A percentile compares a stretch with the other conserved stretches of the same genome.
phyloP scores from a whole-genome alignment of 1,140 invertebrate genomes.

The Solenopsis fugax region DNA sequence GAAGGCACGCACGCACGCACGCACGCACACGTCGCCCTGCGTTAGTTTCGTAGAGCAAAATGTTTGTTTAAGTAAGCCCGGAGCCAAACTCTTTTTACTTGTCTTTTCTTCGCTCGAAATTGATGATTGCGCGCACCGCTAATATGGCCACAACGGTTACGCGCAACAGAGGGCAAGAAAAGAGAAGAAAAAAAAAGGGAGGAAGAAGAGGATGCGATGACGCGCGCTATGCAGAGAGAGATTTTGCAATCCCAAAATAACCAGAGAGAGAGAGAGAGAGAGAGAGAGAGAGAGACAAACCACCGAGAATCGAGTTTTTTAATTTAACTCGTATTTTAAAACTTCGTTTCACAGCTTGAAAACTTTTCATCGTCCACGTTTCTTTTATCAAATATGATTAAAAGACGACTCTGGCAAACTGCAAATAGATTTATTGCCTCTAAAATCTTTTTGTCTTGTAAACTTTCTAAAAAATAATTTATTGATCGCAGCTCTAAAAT shows the following conservation, averaged over 20 bases:
- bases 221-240: constrained; percentile 14
- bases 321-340: not conserved
- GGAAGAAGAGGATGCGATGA: constrained; percentile 37
- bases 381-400: not conserved
- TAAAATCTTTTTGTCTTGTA: not conserved
- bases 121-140: constrained; percentile 81
- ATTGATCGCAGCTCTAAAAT: not conserved
- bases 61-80: constrained; percentile 82
- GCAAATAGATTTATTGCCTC: not conserved
- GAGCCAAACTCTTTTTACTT: constrained; percentile 74
- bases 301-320: not conserved
- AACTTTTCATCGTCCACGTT: not conserved
- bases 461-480: not conserved
- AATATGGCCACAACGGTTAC: constrained; percentile 78
- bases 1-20: constrained; percentile 50
- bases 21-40: constrained; percentile 69
- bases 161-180: constrained; percentile 35
- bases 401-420: not conserved
- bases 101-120: constrained; percentile 68
- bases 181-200: not conserved
- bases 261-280: not conserved
- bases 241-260: constrained; percentile 60
- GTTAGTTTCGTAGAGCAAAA: constrained; percentile 76
- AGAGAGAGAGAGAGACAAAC: not conserved
- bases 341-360: not conserved